Percentiles rank a stretch among this genome's conserved stretches.
Evolutionary conservation across 2,888 invertebrate genomes (phyloP).

Genomic region (Drosophila ezoana): DNA sequence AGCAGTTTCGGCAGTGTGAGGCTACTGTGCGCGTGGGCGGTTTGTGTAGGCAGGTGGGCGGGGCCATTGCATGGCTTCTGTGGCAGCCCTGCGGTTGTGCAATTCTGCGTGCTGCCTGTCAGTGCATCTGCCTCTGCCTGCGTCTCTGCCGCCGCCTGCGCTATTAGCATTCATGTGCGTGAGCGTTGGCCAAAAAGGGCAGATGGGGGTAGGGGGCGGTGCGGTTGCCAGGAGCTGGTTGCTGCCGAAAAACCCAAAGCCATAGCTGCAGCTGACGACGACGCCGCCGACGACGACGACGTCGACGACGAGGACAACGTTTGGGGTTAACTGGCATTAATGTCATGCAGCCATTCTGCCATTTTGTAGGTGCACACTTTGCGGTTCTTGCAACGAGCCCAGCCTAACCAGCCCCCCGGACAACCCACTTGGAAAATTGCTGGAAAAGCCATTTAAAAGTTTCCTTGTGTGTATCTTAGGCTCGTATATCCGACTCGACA

Average conservation of each 20-base stretch:
- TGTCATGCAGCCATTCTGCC: conserved; percentile 70
- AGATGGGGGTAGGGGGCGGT: neutral
- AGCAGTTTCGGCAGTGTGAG: conserved; percentile 26
- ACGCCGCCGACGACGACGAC: too few species aligned
- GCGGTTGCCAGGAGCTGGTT: conserved; percentile 7
- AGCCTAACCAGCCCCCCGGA: neutral
- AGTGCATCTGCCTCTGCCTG: conserved; percentile 14
- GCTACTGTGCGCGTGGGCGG: conserved; percentile 30
- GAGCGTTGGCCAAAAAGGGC: conserved; percentile 24
- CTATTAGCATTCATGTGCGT: conserved; percentile 79
- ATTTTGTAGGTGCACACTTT: conserved; percentile 67
- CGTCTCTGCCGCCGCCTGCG: conserved; percentile 8
- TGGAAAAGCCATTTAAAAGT: conserved; percentile 66
- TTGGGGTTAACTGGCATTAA: conserved; percentile 81
- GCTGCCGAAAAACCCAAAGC: conserved; percentile 69
- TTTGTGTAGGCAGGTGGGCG: conserved; percentile 1
- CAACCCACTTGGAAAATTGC: conserved; percentile 69
- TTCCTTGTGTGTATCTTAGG: conserved; percentile 47
- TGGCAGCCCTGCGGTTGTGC: conserved; percentile 72
- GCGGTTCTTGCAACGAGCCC: conserved; percentile 54
- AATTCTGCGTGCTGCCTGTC: conserved; percentile 76
- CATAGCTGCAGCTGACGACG: conserved; percentile 66
- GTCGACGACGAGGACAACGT: conserved; percentile 57
- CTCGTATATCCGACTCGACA: conserved; percentile 27
- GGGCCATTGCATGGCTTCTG: conserved; percentile 44